Evolutionary conservation across 2,113 vertebrate genomes (phyloP).

Genomic region (Tachysurus fulvidraco): DNA sequence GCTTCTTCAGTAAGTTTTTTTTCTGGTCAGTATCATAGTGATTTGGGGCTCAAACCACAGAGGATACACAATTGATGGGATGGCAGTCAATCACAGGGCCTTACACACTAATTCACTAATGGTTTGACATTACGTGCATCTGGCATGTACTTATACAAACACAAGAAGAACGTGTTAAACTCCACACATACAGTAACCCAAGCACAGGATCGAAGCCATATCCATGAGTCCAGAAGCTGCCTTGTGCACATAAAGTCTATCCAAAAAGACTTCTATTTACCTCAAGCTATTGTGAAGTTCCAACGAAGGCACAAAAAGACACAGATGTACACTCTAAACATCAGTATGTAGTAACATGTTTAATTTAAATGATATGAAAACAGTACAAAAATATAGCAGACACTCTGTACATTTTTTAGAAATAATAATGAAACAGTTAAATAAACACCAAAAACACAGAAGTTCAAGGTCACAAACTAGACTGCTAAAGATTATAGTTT

Average conservation of each 20-base stretch:
- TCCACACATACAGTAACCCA: not conserved
- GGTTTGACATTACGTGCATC: not conserved
- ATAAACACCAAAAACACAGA: not conserved
- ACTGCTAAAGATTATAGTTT: not conserved
- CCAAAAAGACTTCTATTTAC: not conserved
- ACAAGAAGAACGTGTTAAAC: not conserved
- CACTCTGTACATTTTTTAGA: constrained; percentile 42
- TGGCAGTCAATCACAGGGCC: not conserved
- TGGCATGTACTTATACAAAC: not conserved
- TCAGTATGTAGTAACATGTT: constrained; percentile 25
- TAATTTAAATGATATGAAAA: constrained; percentile 32
- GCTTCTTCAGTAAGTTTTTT: not conserved
- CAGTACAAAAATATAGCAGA: constrained; percentile 53
- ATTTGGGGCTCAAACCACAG: not conserved
- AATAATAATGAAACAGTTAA: constrained; percentile 37
- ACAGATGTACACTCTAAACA: constrained; percentile 12
- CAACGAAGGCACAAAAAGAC: constrained; percentile 9
- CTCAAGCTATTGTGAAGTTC: not conserved
- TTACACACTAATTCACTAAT: not conserved
- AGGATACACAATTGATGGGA: not conserved
- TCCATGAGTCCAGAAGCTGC: not conserved
- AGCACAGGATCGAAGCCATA: not conserved
- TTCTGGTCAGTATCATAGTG: not conserved
- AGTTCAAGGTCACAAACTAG: constrained; percentile 1
- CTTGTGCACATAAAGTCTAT: not conserved